Conservation (phyloP, 2,113 vertebrate genomes). For the Carollia perspicillata region DNA sequence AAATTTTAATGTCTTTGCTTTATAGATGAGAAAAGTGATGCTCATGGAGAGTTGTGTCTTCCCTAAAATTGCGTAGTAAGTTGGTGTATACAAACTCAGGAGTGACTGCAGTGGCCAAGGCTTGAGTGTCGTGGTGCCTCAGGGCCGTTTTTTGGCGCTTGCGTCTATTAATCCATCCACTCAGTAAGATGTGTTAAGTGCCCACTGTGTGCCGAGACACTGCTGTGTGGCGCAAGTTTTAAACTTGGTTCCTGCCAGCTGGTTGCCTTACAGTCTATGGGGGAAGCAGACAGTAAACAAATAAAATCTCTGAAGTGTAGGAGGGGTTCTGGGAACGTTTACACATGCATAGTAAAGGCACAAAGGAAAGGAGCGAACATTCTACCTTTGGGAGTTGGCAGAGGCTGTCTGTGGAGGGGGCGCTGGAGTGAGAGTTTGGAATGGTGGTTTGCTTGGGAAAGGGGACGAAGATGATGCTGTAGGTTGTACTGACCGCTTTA, state of each 20-base stretch:
- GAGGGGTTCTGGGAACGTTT: neutral
- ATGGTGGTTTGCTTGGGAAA: neutral
- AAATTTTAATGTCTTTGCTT: neutral
- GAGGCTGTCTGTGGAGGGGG: neutral
- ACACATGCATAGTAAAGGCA: neutral
- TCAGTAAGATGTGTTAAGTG: neutral
- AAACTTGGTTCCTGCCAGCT: neutral
- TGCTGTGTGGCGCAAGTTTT: neutral
- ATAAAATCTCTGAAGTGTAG: neutral
- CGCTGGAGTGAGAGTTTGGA: neutral
- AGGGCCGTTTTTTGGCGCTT: neutral
- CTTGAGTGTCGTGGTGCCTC: neutral
- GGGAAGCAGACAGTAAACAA: neutral
- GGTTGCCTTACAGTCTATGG: neutral
- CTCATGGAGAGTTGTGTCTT: neutral
- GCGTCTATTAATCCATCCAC: neutral
- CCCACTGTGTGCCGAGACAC: neutral
- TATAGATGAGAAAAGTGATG: constrained; percentile 18
- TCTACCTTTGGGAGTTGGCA: neutral
- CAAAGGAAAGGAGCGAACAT: neutral
- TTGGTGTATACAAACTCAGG: neutral
- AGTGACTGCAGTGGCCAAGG: neutral
- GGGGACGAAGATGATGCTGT: neutral
- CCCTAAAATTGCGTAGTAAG: neutral
- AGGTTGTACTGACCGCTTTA: neutral